Conservation (phyloP, 2,888 invertebrate genomes). For the Pycnomerus fuliginosus region DNA sequence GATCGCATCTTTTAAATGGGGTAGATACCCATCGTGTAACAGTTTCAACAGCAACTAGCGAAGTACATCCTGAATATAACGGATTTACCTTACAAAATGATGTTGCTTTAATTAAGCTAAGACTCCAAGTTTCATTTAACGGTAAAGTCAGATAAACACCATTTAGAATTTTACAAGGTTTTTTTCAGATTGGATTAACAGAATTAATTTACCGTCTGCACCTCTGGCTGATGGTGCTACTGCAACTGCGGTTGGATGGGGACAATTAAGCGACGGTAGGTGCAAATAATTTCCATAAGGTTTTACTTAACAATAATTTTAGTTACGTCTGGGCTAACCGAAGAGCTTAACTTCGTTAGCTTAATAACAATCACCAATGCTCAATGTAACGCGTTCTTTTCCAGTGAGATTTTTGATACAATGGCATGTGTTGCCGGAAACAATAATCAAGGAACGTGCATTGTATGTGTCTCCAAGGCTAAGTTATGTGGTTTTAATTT, state of each 20-base stretch:
- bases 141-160: neutral
- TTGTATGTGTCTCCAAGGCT: neutral
- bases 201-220: no score
- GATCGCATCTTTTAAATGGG: no score
- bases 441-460: conserved; percentile 6
- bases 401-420: conserved; percentile 1
- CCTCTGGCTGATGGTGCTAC: neutral
- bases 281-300: neutral
- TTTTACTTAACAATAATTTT: no score
- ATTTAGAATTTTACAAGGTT: conserved; percentile 1
- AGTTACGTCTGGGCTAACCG: conserved; percentile 1
- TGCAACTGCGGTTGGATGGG: conserved; percentile 5
- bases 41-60: neutral
- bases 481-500: neutral
- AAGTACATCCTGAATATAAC: conserved; percentile 7
- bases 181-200: neutral
- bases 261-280: conserved; percentile 6
- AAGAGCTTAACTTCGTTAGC: neutral
- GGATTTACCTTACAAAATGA: conserved; percentile 3
- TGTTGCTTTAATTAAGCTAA: conserved; percentile 4
- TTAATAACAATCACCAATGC: conserved; percentile 1
- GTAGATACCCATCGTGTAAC: no score
- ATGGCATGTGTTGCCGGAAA: conserved; percentile 8
- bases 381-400: conserved; percentile 2
- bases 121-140: conserved; percentile 2